Evolutionary conservation across 2,888 invertebrate species (phyloP).

Genomic region (Chrysomela aeneicollis): DNA sequence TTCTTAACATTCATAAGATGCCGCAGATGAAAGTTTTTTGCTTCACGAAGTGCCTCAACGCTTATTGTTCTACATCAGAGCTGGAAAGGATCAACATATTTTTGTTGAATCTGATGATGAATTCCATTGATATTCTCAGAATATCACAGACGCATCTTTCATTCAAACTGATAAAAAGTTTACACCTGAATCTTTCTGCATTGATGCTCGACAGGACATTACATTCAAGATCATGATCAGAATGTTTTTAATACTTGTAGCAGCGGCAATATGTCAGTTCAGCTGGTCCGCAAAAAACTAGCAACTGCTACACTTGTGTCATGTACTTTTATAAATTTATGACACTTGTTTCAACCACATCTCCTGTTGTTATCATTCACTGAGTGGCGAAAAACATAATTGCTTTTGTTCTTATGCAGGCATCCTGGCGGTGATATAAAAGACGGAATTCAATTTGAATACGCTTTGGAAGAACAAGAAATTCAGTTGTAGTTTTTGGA

Average conservation of each 20-base stretch:
- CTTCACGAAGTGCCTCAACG: too few relatives aligned
- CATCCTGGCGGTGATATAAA: conserved; percentile 35
- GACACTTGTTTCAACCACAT: conserved; percentile 29
- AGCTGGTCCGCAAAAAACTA: conserved; percentile 28
- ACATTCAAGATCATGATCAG: conserved; percentile 32
- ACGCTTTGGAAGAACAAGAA: conserved; percentile 26
- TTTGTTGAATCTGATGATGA: neutral
- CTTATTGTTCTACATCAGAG: too few relatives aligned
- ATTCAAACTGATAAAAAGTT: neutral
- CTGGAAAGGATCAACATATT: too few relatives aligned
- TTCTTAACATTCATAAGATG: too few relatives aligned
- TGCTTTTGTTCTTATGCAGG: conserved; percentile 44
- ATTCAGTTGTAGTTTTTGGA: conserved; percentile 27
- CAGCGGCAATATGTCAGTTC: conserved; percentile 29
- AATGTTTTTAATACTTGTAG: conserved; percentile 36
- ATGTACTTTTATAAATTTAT: conserved; percentile 35
- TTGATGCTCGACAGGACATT: neutral
- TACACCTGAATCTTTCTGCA: neutral
- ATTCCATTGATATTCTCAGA: neutral
- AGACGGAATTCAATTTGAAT: conserved; percentile 34
- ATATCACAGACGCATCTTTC: neutral
- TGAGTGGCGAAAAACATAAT: conserved; percentile 36
- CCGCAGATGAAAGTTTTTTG: too few relatives aligned
- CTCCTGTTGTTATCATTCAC: conserved; percentile 26
- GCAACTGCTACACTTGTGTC: conserved; percentile 31